These are phyloP conservation scores for Marcusenius ussheri DNA, from an alignment of 2,113 vertebrate species.

Conservation along the genomic window DNA sequence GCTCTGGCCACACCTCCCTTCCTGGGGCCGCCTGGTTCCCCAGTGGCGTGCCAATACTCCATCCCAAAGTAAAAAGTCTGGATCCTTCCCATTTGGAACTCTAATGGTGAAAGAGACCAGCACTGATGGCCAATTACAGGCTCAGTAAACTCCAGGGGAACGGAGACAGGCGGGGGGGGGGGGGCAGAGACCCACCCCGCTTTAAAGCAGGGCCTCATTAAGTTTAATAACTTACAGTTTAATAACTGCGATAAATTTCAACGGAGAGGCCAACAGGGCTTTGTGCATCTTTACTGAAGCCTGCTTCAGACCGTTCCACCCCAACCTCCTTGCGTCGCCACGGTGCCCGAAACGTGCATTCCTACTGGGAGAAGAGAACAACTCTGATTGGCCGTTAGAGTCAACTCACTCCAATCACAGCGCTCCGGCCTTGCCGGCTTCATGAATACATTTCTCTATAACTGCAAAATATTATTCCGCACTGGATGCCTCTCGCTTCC, in stretches of 20 bases:
- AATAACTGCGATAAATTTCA: not conserved
- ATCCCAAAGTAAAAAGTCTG: not conserved
- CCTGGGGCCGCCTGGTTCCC: not conserved
- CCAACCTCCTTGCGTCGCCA: not conserved
- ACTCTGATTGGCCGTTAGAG: not conserved
- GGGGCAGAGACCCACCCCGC: not conserved
- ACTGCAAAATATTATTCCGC: not conserved
- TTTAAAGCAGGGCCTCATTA: not conserved
- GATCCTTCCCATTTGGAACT: not conserved
- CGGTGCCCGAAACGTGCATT: not conserved
- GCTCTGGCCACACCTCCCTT: not conserved
- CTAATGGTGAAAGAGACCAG: not conserved
- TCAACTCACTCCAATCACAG: not conserved
- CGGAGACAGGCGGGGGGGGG: not conserved
- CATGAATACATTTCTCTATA: not conserved
- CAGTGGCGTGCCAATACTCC: not conserved
- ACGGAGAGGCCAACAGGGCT: not conserved
- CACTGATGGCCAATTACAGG: slow-evolving; percentile 4
- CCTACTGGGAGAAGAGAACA: not conserved
- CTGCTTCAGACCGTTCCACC: not conserved
- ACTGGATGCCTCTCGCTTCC: not conserved
- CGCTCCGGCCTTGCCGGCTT: not conserved
- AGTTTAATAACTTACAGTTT: not conserved
- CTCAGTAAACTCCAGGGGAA: not conserved
- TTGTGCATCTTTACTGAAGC: not conserved